Conservation (phyloP, 2,113 vertebrate species). For the Melanocharis versteri region DNA sequence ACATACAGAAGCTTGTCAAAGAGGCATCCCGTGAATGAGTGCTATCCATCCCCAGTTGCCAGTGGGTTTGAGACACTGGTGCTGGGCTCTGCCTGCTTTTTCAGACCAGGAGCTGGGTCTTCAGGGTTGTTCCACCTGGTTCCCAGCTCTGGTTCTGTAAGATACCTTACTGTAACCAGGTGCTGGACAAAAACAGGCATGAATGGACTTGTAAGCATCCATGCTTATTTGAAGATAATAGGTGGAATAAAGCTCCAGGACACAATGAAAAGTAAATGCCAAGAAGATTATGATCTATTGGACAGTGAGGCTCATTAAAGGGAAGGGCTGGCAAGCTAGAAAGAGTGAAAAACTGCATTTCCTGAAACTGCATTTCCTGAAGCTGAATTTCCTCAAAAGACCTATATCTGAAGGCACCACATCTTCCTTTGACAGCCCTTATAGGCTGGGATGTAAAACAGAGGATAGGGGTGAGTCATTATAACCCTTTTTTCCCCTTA, state of each 20-base stretch:
- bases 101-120: neutral
- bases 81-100: neutral
- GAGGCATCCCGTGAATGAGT: neutral
- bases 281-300: conserved; percentile 18
- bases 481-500: neutral
- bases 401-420: neutral
- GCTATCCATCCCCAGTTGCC: neutral
- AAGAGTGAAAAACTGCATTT: conserved; percentile 5
- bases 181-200: neutral
- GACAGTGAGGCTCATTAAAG: neutral
- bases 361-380: neutral
- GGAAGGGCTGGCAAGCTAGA: neutral
- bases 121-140: neutral
- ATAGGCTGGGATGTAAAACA: neutral
- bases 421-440: neutral
- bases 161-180: neutral
- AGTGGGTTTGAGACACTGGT: neutral
- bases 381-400: neutral
- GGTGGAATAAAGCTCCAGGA: neutral
- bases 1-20: neutral
- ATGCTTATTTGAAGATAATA: neutral
- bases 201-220: neutral
- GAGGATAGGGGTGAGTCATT: neutral
- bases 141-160: neutral
- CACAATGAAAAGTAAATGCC: neutral